phyloP scores from a whole-genome alignment of 2,797 vertebrate species.

The Paedocypris micromegethes region DNA sequence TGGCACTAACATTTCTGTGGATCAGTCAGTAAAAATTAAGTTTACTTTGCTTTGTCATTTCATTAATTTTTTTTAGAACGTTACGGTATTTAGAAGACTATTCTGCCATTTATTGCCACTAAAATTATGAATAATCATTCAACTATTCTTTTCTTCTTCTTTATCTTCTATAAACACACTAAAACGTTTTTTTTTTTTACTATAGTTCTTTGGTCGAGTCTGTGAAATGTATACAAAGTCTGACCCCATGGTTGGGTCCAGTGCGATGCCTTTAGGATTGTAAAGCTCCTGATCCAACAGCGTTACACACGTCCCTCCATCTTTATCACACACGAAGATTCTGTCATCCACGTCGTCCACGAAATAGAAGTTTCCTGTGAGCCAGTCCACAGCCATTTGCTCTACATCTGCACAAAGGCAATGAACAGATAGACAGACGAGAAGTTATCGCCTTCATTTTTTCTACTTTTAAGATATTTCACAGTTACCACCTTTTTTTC shows the following conservation, averaged over 20 bases:
- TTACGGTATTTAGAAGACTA: no score
- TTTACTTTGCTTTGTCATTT: no score
- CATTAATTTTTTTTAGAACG: no score
- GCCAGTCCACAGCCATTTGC: slow-evolving; percentile 98
- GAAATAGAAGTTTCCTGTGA: slow-evolving; percentile 98
- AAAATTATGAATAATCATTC: no score
- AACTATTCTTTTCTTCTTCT: no score
- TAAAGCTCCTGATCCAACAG: slow-evolving; percentile 91
- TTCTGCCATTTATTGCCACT: no score
- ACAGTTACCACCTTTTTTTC: no score
- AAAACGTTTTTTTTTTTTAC: no score
- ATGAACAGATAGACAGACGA: not conserved
- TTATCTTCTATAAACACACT: no score
- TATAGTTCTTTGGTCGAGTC: no score
- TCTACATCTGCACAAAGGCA: slow-evolving; percentile 77
- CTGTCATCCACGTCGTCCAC: slow-evolving; percentile 94
- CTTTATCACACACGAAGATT: slow-evolving; percentile 92
- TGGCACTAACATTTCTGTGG: not conserved
- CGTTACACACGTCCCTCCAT: slow-evolving; percentile 88
- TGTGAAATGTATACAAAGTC: slow-evolving; percentile 5
- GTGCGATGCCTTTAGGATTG: slow-evolving; percentile 91
- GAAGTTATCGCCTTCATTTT: no score
- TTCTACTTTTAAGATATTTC: no score
- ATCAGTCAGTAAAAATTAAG: not conserved
- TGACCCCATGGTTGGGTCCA: slow-evolving; percentile 95